phyloP scores from a whole-genome alignment of 2,113 vertebrate species.

The Myodes glareolus region DNA sequence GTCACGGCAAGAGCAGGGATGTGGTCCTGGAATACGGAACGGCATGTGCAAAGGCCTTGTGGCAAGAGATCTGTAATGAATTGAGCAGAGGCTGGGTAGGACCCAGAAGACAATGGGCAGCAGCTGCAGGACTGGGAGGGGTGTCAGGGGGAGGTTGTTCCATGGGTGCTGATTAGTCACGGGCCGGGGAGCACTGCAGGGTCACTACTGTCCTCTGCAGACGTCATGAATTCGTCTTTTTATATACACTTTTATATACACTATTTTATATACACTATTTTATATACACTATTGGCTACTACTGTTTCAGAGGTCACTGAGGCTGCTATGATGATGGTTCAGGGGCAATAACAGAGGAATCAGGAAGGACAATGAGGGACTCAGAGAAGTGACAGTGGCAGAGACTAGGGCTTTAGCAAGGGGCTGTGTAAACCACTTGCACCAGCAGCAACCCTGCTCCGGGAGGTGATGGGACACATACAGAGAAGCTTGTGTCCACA shows the following conservation, averaged over 20 bases:
- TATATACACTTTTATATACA: no score
- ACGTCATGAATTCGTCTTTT: not conserved
- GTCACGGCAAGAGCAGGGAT: not conserved
- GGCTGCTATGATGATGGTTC: not conserved
- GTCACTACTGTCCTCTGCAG: no score
- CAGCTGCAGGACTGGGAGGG: not conserved
- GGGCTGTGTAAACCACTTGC: not conserved
- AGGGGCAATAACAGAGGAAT: not conserved
- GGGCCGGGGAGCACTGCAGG: not conserved
- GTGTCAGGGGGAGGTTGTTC: not conserved
- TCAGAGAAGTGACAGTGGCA: not conserved
- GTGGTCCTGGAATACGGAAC: not conserved
- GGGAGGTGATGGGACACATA: not conserved
- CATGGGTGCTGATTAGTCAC: not conserved
- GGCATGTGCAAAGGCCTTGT: slow-evolving; percentile 29
- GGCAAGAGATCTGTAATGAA: not conserved
- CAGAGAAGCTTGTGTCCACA: not conserved
- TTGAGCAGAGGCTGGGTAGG: not conserved
- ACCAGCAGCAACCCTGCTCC: fast-evolving
- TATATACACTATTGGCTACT: not conserved
- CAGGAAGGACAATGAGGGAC: not conserved
- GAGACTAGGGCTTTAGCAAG: not conserved
- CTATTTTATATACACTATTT: not conserved
- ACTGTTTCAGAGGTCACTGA: not conserved
- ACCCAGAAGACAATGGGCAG: not conserved